Evolutionary conservation across 1,140 invertebrate genomes (phyloP).

Genomic region (Drosophila parabipectinata): DNA sequence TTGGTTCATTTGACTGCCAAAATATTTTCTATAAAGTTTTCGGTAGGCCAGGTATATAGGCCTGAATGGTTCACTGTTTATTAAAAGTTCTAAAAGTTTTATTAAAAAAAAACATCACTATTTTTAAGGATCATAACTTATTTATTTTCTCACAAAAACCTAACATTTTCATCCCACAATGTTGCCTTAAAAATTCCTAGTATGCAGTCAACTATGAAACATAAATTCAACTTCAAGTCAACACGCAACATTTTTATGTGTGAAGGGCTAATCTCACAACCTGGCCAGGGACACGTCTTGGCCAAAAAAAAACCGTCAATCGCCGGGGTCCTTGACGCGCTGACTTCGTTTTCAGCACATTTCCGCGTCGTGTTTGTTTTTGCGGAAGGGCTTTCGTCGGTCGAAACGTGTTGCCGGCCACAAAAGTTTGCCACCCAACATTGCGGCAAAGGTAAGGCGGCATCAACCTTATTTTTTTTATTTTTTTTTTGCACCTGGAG

Average conservation of each 20-base stretch:
- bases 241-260: conserved; percentile 16
- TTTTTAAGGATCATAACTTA: background rate
- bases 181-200: background rate
- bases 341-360: conserved; percentile 9
- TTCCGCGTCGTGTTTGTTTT: conserved; percentile 33
- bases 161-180: conserved; percentile 1
- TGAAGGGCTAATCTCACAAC: conserved; percentile 36
- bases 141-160: background rate
- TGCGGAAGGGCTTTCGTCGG: conserved; percentile 26
- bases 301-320: conserved; percentile 23
- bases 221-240: conserved; percentile 11
- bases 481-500: conserved; percentile 1
- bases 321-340: conserved; percentile 11
- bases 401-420: conserved; percentile 48
- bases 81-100: background rate
- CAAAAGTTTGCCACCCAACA: conserved; percentile 41
- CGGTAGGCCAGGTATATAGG: background rate
- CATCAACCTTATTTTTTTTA: conserved; percentile 16
- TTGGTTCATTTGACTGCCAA: conserved; percentile 35
- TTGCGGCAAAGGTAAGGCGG: conserved; percentile 22
- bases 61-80: background rate
- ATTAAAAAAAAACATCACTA: background rate
- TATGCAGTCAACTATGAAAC: conserved; percentile 11
- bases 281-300: conserved; percentile 15
- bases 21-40: conserved; percentile 4